phyloP scores from a whole-genome alignment of 1,140 invertebrate species.

The Plectrocnemia conspersa region DNA sequence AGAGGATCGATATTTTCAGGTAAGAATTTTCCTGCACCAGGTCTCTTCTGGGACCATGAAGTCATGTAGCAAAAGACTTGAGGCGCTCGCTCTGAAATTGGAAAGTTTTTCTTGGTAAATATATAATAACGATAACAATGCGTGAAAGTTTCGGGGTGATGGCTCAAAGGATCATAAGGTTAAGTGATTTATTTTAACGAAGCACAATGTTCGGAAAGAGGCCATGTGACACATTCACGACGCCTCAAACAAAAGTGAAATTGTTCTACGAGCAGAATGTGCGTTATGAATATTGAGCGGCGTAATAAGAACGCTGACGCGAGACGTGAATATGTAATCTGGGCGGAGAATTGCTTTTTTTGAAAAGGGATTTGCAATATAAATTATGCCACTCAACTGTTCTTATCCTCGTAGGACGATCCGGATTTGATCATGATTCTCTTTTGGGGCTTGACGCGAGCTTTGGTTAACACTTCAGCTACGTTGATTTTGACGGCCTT shows the following conservation, averaged over 20 bases:
- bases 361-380: too few relatives aligned
- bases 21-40: constrained; percentile 77
- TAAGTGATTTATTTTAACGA: not conserved
- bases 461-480: constrained; percentile 63
- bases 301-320: not conserved
- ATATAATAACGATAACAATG: not conserved
- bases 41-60: constrained; percentile 88
- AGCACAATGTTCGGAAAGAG: not conserved
- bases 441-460: constrained; percentile 59
- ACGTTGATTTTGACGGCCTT: constrained; percentile 75
- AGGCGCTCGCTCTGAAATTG: constrained; percentile 62
- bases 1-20: constrained; percentile 82
- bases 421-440: constrained; percentile 54
- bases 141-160: not conserved
- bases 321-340: too few relatives aligned
- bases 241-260: constrained; percentile 19
- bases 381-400: constrained; percentile 54
- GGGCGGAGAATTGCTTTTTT: too few relatives aligned
- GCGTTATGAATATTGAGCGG: constrained; percentile 19
- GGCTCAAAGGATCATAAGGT: not conserved
- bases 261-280: constrained; percentile 14
- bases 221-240: constrained; percentile 15
- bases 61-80: constrained; percentile 92
- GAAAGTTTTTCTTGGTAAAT: constrained; percentile 8
- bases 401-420: constrained; percentile 47